Evolutionary conservation across 2,797 vertebrate genomes (phyloP), one percentile per base, ranked within the genome.

Genomic region (Hippoglossus hippoglossus): DNA sequence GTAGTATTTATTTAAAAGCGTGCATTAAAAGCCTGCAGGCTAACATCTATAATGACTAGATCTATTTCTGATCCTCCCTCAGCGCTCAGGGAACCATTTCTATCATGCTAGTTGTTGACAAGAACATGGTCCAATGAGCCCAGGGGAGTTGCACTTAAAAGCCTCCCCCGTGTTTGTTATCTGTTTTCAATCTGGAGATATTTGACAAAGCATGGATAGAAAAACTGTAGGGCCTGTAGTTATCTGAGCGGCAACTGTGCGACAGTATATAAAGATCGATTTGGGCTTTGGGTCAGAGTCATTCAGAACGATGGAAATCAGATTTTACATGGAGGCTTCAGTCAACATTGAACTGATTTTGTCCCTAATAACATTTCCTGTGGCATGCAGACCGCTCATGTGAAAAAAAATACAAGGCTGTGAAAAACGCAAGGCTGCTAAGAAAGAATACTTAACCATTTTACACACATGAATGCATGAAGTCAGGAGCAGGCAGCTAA

Each of bases 41-140:
- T 36, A 59, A 63, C 59, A 54, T 67, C 62, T 73, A 55, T 74
- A 78, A 69, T 59, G 53, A 72, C 59, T 64, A 19, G 12, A 49
- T 57, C 73, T 85, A 81, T 83, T 90, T 75, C 81, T 25, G 71
- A 58, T 53, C 31, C 25, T 18, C 56, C 21, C 53, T 75, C 63
- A 47, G 61, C 75, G 64, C 31, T n/a, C 80, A 85, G 83, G 70
- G 77, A 89, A 85, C 67, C 80, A 60, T 87, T 87, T 82, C 68
- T 83, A 64, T 93, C 89, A 92, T 58, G 77, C 70, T 76, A 58
- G 79, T 82, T 91, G 87, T 88, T 91, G 81, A 91, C 87, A 81
- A 91, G 86, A 91, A 91, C 88, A 31, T 31, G 73, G 59, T 58
- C 78, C 89, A 84, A 77, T 90, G 87, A 91, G 90, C 91, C 85